phyloP scores from a whole-genome alignment of 2,888 invertebrate genomes.

The Leucania comma region DNA sequence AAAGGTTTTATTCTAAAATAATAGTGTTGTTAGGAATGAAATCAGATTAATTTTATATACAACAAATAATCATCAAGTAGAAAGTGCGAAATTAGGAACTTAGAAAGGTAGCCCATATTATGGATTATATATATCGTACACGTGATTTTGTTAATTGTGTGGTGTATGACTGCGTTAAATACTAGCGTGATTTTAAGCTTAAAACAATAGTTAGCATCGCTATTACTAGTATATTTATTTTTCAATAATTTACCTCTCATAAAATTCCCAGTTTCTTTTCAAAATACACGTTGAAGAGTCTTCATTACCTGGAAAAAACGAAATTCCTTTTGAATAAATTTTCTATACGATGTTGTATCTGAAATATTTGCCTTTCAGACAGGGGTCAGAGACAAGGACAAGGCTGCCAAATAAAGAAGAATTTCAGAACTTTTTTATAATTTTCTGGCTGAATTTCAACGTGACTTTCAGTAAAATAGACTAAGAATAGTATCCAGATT shows the following conservation, averaged over 20 bases:
- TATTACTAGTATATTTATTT: conserved; percentile 57
- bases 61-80: neutral
- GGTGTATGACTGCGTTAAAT: conserved; percentile 32
- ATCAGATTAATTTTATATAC: neutral
- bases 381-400: conserved; percentile 36
- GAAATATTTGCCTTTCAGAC: neutral
- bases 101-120: neutral
- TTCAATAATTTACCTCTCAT: conserved; percentile 81
- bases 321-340: conserved; percentile 41
- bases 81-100: conserved; percentile 9
- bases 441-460: conserved; percentile 16
- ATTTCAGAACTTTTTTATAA: conserved; percentile 6
- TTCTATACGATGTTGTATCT: neutral
- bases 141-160: conserved; percentile 38
- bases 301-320: conserved; percentile 82
- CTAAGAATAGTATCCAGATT: conserved; percentile 17
- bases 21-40: conserved; percentile 7
- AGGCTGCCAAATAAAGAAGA: conserved; percentile 1
- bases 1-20: neutral
- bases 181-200: conserved; percentile 59
- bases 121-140: conserved; percentile 28
- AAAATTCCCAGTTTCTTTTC: conserved; percentile 83
- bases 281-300: conserved; percentile 80
- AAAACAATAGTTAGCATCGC: conserved; percentile 60
- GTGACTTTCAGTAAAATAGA: conserved; percentile 25